These are phyloP conservation scores for Cephalotes varians DNA, from an alignment of 2,888 invertebrate genomes.

Conservation along the genomic window DNA sequence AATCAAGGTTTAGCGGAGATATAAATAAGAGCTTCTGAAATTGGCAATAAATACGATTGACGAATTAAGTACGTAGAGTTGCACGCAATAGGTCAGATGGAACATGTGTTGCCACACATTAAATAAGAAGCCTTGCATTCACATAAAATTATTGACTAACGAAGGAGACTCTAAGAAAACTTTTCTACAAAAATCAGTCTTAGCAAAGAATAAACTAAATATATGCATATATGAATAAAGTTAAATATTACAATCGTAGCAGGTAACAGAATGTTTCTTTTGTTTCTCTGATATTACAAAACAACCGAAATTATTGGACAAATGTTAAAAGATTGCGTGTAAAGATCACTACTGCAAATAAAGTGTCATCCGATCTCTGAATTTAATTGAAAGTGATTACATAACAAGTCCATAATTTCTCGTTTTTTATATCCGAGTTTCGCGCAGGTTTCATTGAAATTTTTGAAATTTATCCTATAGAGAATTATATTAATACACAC, in stretches of 20 bases:
- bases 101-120: not conserved
- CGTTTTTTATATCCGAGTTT: not conserved
- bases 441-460: slow-evolving; percentile 1
- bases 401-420: not conserved
- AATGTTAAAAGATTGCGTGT: not conserved
- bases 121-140: not conserved
- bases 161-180: not conserved
- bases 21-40: not conserved
- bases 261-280: not conserved
- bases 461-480: not conserved
- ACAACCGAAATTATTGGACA: not conserved
- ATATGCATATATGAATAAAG: too few relatives aligned
- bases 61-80: not conserved
- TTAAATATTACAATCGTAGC: not conserved
- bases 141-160: not conserved
- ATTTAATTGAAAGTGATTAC: slow-evolving; percentile 1
- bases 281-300: not conserved
- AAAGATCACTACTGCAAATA: not conserved
- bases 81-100: not conserved
- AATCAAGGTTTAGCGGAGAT: not conserved
- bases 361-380: not conserved
- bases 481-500: slow-evolving; percentile 41
- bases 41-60: not conserved
- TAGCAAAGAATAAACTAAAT: slow-evolving; percentile 14
- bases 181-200: slow-evolving; percentile 23